phyloP scores from a whole-genome alignment of 2,113 vertebrate species.

The Chloroceryle aenea region DNA sequence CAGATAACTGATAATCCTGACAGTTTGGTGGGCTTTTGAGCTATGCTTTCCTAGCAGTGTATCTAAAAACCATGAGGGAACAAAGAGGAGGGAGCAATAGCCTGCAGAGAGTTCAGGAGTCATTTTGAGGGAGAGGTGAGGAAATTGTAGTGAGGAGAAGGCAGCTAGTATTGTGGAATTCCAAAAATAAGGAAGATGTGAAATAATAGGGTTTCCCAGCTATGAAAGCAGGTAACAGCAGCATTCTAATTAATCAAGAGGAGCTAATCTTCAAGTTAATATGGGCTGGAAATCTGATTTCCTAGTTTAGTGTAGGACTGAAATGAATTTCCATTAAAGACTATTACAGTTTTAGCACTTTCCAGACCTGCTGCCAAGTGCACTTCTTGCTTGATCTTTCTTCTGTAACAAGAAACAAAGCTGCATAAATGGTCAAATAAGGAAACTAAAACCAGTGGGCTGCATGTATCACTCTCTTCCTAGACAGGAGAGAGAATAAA shows the following conservation, averaged over 20 bases:
- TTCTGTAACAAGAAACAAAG: neutral
- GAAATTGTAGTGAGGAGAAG: neutral
- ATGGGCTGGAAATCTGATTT: neutral
- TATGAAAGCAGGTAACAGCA: neutral
- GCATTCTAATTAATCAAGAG: neutral
- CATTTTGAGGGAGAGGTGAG: neutral
- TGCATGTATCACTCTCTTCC: neutral
- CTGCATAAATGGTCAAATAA: constrained; percentile 16
- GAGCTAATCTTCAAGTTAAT: neutral
- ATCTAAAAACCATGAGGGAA: neutral
- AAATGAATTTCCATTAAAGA: constrained; percentile 16
- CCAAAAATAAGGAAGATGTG: neutral
- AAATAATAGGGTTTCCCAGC: neutral
- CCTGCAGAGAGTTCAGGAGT: neutral
- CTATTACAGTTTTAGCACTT: neutral
- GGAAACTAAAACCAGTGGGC: neutral
- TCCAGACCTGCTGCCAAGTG: constrained; percentile 20
- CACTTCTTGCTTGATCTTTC: constrained; percentile 24
- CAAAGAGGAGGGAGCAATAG: neutral
- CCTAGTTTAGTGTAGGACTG: neutral
- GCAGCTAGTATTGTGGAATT: neutral
- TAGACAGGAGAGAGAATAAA: neutral
- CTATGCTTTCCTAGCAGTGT: neutral
- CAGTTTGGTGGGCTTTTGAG: neutral
- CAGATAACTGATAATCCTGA: neutral